These are phyloP conservation scores for Monochamus saltuarius DNA, from an alignment of 1,140 invertebrate species.

Conservation along the genomic window DNA sequence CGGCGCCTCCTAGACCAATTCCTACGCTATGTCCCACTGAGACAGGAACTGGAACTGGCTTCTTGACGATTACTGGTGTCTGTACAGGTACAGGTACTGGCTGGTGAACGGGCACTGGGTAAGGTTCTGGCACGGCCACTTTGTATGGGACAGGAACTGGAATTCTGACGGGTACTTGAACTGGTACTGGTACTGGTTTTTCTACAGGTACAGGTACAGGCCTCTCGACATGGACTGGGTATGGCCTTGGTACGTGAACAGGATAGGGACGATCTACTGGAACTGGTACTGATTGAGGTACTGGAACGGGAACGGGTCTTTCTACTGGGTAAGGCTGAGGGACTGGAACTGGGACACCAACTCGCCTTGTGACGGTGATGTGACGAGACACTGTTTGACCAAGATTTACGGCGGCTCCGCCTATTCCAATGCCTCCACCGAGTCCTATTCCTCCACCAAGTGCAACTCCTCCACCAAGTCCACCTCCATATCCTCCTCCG, in stretches of 20 bases:
- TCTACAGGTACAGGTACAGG: slow-evolving; percentile 45
- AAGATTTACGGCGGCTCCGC: slow-evolving; percentile 30
- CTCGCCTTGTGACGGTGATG: slow-evolving; percentile 37
- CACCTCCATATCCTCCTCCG: not conserved
- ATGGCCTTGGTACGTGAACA: slow-evolving; percentile 55
- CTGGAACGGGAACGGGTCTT: slow-evolving; percentile 36
- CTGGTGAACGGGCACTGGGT: slow-evolving; percentile 28
- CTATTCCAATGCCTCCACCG: slow-evolving; percentile 12
- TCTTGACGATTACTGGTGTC: slow-evolving; percentile 29
- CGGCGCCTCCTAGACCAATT: no score
- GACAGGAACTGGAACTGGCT: slow-evolving; percentile 24
- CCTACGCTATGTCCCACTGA: no score
- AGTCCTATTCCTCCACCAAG: slow-evolving; percentile 2
- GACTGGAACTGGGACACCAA: slow-evolving; percentile 32
- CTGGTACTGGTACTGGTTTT: slow-evolving; percentile 37
- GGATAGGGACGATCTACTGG: slow-evolving; percentile 48
- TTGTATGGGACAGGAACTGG: slow-evolving; percentile 35
- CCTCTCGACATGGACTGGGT: slow-evolving; percentile 55
- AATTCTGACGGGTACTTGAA: slow-evolving; percentile 38
- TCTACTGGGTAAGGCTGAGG: slow-evolving; percentile 40
- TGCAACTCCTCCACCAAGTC: slow-evolving; percentile 2
- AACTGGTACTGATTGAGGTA: slow-evolving; percentile 42
- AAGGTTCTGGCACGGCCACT: slow-evolving; percentile 34
- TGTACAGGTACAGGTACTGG: slow-evolving; percentile 27
- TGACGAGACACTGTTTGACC: slow-evolving; percentile 33